Conservation (phyloP, 1,140 invertebrate species). For the Drosophila lowei region DNA sequence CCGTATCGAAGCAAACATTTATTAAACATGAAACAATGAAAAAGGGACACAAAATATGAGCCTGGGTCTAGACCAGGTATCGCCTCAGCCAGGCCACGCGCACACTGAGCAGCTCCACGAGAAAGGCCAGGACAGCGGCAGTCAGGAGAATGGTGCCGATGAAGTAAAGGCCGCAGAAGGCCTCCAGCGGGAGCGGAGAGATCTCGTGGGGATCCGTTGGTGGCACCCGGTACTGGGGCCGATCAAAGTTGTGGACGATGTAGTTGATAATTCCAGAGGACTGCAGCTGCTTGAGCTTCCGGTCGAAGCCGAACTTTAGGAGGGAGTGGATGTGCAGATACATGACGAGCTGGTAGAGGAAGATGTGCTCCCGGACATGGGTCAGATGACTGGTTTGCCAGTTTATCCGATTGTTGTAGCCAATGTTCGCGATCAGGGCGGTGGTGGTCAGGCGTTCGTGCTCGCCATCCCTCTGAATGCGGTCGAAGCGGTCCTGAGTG, state of each 20-base stretch:
- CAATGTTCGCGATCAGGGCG: constrained; percentile 44
- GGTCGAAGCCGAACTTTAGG: constrained; percentile 60
- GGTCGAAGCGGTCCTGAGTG: constrained; percentile 32
- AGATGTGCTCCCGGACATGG: constrained; percentile 58
- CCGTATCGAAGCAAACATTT: constrained; percentile 6
- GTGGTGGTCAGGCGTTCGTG: constrained; percentile 19
- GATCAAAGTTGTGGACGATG: constrained; percentile 43
- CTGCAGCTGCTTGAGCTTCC: constrained; percentile 62
- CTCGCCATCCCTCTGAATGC: constrained; percentile 13
- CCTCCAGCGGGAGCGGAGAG: constrained; percentile 16
- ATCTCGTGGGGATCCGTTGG: constrained; percentile 2
- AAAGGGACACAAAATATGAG: not conserved
- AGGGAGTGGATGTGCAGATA: constrained; percentile 52
- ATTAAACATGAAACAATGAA: not conserved
- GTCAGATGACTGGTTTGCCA: constrained; percentile 42
- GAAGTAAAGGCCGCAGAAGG: constrained; percentile 49
- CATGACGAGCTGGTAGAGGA: constrained; percentile 62
- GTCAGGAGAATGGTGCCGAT: constrained; percentile 27
- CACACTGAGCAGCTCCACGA: constrained; percentile 46
- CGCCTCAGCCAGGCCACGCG: constrained; percentile 38
- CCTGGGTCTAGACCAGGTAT: constrained; percentile 14
- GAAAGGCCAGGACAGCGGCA: constrained; percentile 28
- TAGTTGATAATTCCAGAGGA: constrained; percentile 55
- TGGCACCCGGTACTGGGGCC: not conserved
- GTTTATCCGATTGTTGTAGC: constrained; percentile 48